Percentiles rank a stretch among this genome's conserved stretches.
phyloP scores from a whole-genome alignment of 2,888 invertebrate species.

The Eristalinus sepulchralis region DNA sequence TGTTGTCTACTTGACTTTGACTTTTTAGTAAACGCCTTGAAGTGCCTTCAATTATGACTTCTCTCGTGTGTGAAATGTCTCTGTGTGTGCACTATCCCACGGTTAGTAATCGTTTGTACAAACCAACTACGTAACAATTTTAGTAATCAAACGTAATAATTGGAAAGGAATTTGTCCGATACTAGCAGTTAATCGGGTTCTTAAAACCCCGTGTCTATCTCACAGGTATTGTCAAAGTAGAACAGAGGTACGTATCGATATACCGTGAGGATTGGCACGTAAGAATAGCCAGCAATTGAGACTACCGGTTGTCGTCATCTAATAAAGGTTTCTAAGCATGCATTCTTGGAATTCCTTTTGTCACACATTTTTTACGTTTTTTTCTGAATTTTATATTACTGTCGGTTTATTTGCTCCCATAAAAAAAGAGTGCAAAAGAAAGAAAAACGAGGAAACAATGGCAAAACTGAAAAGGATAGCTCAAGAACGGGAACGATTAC shows the following conservation, averaged over 20 bases:
- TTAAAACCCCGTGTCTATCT: neutral
- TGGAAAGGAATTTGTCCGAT: neutral
- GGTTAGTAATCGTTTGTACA: no score
- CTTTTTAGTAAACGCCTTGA: constrained; percentile 41
- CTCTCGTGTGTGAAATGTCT: constrained; percentile 57
- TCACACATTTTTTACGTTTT: constrained; percentile 13
- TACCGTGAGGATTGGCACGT: neutral
- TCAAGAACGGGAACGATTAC: constrained; percentile 2
- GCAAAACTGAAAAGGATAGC: constrained; percentile 15
- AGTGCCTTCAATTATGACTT: constrained; percentile 26
- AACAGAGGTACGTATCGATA: neutral
- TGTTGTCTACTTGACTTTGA: constrained; percentile 16
- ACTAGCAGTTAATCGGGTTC: neutral
- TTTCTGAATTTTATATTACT: constrained; percentile 28
- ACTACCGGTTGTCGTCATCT: neutral
- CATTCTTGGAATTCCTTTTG: constrained; percentile 37
- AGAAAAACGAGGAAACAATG: neutral
- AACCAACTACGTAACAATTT: neutral
- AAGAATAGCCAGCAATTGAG: neutral
- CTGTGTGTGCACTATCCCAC: neutral
- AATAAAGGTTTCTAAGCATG: neutral
- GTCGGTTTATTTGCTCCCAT: constrained; percentile 15
- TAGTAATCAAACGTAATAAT: neutral
- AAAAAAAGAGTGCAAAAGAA: neutral
- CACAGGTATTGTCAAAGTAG: neutral